Evolutionary conservation across 2,113 vertebrate genomes (phyloP).

Genomic region (Psettodes erumei): DNA sequence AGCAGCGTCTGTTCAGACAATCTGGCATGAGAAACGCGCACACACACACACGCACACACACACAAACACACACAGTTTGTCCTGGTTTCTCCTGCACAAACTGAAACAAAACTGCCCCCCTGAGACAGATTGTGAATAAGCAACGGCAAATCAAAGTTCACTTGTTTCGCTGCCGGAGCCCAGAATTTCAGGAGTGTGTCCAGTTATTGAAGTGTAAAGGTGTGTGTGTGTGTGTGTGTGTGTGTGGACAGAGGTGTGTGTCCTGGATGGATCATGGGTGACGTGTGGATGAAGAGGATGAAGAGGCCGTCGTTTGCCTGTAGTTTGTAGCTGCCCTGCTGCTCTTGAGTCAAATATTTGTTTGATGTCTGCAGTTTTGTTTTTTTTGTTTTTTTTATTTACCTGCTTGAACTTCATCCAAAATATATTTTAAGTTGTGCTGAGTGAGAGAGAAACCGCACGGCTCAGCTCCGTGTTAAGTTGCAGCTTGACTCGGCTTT

Average conservation of each 20-base stretch:
- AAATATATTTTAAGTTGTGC: constrained; percentile 26
- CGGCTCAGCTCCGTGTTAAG: constrained; percentile 38
- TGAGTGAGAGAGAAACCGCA: constrained; percentile 34
- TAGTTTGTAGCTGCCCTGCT: not conserved
- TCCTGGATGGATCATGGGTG: not conserved
- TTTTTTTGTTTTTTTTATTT: constrained; percentile 9
- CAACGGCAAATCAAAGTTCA: not conserved
- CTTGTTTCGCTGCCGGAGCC: not conserved
- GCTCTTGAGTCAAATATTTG: constrained; percentile 13
- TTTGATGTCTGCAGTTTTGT: not conserved
- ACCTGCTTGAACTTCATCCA: constrained; percentile 33
- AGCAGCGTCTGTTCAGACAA: constrained; percentile 34
- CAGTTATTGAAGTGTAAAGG: not conserved
- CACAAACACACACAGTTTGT: constrained; percentile 11
- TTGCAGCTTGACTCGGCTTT: constrained; percentile 45
- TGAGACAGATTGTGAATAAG: constrained; percentile 3
- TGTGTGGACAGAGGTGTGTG: not conserved
- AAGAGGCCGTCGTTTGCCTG: not conserved
- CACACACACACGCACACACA: not conserved
- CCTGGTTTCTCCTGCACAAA: constrained; percentile 3
- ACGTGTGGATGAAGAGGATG: not conserved
- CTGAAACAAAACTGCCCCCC: constrained; percentile 13
- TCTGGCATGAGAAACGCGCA: constrained; percentile 7
- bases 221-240: not conserved
- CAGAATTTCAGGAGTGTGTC: constrained; percentile 1